Evolutionary conservation across 2,797 vertebrate genomes (phyloP), one percentile per base, ranked within the genome.

Genomic region (Ceyx erithaca): DNA sequence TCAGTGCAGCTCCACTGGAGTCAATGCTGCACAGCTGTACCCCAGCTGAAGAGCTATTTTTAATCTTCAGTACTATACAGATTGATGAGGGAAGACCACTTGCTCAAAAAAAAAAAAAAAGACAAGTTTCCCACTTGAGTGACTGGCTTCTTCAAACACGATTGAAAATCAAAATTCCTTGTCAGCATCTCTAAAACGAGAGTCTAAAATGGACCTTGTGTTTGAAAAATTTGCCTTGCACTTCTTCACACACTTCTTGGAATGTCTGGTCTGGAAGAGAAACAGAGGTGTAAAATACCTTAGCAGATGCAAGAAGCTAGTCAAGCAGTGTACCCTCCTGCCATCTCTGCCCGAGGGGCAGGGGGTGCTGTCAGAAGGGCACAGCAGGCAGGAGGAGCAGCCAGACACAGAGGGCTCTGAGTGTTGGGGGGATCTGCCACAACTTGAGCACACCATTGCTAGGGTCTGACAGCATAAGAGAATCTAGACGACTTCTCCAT

Each of bases 401-500:
- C 33, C 1, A 3, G 5, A 22, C 3, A 0, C 2, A n/a, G n/a
- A n/a, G n/a, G n/a, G n/a, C 78, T 73, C 69, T 62, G 79, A 71
- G 75, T 43, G 78, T 77, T 90, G 66, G 23, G 30, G 57, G 62
- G 37, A 62, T 66, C 76, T 68, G 69, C 79, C 63, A 16, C 46
- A 58, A 58, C 69, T 48, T 3, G 75, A 88, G 45, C 52, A 13
- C 80, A 33, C 31, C 85, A 49, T 5, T 58, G 30, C 87, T 18
- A 91, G 41, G 79, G 35, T 18, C 69, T 72, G 15, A 52, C 67
- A 14, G 93, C 90, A 87, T 92, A 85, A 83, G 90, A 81, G 87
- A 89, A 81, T 90, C 79, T 59, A 95, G 80, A 63, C 25, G 0
- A 95, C 96, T 96, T 96, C 96, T 95, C 90, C 93, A 96, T 96